phyloP scores from a whole-genome alignment of 2,113 vertebrate genomes.

The Marmota monax region DNA sequence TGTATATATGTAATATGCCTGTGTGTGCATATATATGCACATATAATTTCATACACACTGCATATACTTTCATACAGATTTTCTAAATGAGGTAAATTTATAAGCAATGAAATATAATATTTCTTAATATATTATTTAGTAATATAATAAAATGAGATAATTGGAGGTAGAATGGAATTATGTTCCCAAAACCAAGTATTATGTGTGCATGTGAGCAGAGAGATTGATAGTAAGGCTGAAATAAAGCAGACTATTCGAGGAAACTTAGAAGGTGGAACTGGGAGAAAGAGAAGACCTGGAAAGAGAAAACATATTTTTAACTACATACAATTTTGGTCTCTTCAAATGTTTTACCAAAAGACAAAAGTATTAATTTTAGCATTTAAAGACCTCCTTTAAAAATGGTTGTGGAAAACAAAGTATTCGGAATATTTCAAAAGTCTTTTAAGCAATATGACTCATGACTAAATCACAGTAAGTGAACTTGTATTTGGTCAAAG shows the following conservation, averaged over 20 bases:
- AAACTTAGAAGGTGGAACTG: background rate
- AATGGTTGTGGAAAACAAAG: background rate
- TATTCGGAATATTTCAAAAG: slow-evolving; percentile 13
- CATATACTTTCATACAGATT: background rate
- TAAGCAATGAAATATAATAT: background rate
- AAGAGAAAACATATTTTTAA: background rate
- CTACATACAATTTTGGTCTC: background rate
- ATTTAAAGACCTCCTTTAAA: background rate
- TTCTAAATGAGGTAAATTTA: background rate
- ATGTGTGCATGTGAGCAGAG: background rate
- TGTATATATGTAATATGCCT: background rate
- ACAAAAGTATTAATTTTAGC: background rate
- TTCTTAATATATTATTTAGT: slow-evolving; percentile 29
- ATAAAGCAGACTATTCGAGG: background rate
- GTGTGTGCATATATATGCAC: background rate
- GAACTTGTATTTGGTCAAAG: slow-evolving; percentile 22
- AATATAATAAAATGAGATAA: background rate
- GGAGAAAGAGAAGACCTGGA: background rate
- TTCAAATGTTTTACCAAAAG: slow-evolving; percentile 43
- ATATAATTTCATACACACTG: background rate
- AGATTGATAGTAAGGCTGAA: background rate
- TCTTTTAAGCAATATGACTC: background rate
- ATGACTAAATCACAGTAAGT: background rate
- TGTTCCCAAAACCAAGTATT: background rate
- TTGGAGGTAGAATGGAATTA: background rate